phyloP scores from a whole-genome alignment of 1,140 invertebrate species.

The Caerostris darwini region DNA sequence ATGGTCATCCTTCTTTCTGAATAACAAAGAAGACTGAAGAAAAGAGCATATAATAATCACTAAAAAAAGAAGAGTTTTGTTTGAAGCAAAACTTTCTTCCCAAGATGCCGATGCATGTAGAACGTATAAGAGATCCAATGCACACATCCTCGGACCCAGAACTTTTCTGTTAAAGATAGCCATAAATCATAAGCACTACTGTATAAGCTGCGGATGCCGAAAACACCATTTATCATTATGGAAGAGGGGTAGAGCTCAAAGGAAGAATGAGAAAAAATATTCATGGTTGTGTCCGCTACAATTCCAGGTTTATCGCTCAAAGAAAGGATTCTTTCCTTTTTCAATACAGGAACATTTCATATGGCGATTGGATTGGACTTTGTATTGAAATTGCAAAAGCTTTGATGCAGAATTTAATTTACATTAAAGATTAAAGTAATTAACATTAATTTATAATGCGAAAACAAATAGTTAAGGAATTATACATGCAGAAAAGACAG shows the following conservation, averaged over 20 bases:
- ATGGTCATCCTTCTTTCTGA: constrained; percentile 66
- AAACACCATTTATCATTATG: constrained; percentile 77
- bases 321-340: background rate
- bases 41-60: constrained; percentile 75
- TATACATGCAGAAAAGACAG: too few species aligned
- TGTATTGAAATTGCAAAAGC: too few species aligned
- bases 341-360: background rate
- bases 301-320: constrained; percentile 59
- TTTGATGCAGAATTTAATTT: too few species aligned
- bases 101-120: constrained; percentile 70
- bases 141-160: constrained; percentile 57
- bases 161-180: constrained; percentile 77
- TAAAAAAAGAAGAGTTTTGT: constrained; percentile 73
- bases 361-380: background rate
- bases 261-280: constrained; percentile 75
- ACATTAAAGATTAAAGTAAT: too few species aligned
- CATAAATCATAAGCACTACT: constrained; percentile 77
- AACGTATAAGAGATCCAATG: constrained; percentile 68
- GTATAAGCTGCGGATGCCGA: constrained; percentile 77
- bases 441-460: too few species aligned
- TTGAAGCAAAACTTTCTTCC: constrained; percentile 77
- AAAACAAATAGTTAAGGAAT: too few species aligned
- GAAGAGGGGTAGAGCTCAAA: constrained; percentile 70
- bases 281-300: constrained; percentile 64
- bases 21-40: constrained; percentile 67